phyloP scores from a whole-genome alignment of 1,140 invertebrate species.

The Parasteatoda tepidariorum region DNA sequence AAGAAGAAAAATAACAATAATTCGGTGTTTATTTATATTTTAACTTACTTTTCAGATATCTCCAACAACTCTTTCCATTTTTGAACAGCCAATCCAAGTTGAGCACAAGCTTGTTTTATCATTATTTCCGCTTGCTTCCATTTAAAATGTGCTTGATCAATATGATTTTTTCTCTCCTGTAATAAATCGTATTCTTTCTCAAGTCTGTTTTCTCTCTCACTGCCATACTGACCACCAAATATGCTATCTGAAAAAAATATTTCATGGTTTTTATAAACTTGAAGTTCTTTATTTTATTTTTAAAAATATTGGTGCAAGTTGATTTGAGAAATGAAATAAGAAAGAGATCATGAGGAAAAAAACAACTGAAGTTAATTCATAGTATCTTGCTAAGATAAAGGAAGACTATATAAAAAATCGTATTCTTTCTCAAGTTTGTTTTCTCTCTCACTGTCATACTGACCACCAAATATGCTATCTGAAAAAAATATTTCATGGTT shows the following conservation, averaged over 20 bases:
- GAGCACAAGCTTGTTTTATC: conserved; percentile 71
- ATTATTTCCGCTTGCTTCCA: conserved; percentile 72
- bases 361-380: too few species aligned
- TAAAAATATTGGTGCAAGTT: too few species aligned
- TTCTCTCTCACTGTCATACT: conserved; percentile 72
- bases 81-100: conserved; percentile 70
- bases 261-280: neutral
- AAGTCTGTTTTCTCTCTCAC: conserved; percentile 71
- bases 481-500: conserved; percentile 7
- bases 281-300: too few species aligned
- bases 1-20: too few species aligned
- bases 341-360: too few species aligned
- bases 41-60: conserved; percentile 64
- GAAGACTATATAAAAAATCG: conserved; percentile 71
- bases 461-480: conserved; percentile 72
- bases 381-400: too few species aligned
- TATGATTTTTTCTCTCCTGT: conserved; percentile 71
- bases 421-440: conserved; percentile 72
- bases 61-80: conserved; percentile 70
- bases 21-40: too few species aligned
- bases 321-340: too few species aligned
- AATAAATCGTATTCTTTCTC: conserved; percentile 73
- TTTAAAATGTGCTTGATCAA: conserved; percentile 72
- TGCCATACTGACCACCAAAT: conserved; percentile 73
- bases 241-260: conserved; percentile 68